These are phyloP conservation scores for Chinchilla lanigera DNA, from an alignment of 2,113 vertebrate species.

Conservation along the genomic window DNA sequence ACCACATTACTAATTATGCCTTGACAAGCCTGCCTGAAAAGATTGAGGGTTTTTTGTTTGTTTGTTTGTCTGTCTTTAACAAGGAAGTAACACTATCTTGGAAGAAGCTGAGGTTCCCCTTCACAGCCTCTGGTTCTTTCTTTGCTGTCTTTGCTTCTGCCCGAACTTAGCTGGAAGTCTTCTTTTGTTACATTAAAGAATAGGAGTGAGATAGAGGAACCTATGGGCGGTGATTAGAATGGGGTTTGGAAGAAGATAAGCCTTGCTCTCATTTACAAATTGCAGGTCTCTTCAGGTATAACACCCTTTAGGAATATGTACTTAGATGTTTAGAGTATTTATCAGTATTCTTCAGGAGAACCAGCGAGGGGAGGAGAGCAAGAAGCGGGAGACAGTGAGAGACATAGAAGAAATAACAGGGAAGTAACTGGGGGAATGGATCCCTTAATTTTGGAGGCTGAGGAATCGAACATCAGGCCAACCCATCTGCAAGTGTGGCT, in stretches of 20 bases:
- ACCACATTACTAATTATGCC: neutral
- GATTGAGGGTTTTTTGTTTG: neutral
- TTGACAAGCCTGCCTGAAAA: neutral
- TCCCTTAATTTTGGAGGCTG: neutral
- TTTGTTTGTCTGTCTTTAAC: neutral
- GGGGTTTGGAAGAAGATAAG: neutral
- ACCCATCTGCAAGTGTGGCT: neutral
- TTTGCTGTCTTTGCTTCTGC: neutral
- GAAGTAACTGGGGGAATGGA: neutral
- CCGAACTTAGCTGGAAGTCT: neutral
- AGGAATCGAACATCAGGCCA: neutral
- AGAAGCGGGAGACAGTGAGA: neutral
- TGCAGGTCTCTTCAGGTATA: neutral
- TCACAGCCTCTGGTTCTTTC: neutral
- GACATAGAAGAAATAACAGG: neutral
- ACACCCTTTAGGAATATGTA: neutral
- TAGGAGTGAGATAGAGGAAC: neutral
- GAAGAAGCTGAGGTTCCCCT: slow-evolving; percentile 19
- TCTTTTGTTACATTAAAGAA: neutral
- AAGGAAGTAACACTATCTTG: slow-evolving; percentile 3
- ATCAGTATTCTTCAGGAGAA: neutral
- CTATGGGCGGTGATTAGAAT: neutral
- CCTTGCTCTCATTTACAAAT: neutral
- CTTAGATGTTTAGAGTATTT: neutral
- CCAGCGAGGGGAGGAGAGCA: neutral